These are phyloP conservation scores for Saturnia pavonia DNA, from an alignment of 2,888 invertebrate species.

Conservation along the genomic window DNA sequence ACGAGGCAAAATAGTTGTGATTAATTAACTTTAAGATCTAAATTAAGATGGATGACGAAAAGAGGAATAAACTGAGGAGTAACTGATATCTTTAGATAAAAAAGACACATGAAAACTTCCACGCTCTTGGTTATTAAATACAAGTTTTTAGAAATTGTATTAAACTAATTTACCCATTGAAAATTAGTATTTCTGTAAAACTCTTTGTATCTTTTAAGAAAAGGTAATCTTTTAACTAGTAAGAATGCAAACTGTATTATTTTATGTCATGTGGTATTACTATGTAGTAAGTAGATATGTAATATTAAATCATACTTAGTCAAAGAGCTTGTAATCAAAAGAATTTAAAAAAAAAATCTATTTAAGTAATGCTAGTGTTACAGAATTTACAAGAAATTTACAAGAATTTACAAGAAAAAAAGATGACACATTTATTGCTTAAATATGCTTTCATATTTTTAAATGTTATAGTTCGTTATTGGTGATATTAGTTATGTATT, in stretches of 20 bases:
- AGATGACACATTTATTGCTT: background rate
- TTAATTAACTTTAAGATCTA: constrained; percentile 5
- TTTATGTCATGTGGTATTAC: too few relatives aligned
- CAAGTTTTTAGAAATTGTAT: background rate
- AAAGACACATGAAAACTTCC: background rate
- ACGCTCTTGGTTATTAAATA: too few relatives aligned
- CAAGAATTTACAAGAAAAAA: too few relatives aligned
- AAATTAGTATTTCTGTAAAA: background rate
- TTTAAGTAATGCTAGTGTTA: too few relatives aligned
- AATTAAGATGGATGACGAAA: background rate
- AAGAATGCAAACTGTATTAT: background rate
- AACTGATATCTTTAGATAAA: background rate
- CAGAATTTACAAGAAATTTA: too few relatives aligned
- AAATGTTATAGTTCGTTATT: background rate
- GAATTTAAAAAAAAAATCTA: too few relatives aligned
- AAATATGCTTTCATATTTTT: background rate
- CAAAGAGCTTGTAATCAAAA: too few relatives aligned
- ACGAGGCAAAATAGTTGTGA: constrained; percentile 41
- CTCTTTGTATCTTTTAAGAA: background rate
- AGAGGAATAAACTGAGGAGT: background rate
- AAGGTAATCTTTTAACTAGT: background rate
- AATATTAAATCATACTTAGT: too few relatives aligned
- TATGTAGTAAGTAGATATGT: too few relatives aligned
- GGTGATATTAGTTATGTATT: too few relatives aligned
- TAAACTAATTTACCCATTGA: background rate